Evolutionary conservation across 1,140 invertebrate genomes (phyloP).

Genomic region (Plectrocnemia conspersa): DNA sequence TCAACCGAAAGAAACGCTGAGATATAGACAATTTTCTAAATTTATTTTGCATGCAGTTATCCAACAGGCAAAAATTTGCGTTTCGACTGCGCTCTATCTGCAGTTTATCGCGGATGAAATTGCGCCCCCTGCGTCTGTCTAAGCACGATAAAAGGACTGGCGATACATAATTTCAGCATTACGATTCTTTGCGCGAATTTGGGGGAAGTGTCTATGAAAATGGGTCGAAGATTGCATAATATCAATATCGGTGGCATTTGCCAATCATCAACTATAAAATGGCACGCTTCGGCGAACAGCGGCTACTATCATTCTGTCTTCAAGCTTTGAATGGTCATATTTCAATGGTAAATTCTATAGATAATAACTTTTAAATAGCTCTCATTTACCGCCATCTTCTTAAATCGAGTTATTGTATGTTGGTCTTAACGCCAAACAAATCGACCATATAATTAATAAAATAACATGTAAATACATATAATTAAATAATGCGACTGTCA

Average conservation of each 20-base stretch:
- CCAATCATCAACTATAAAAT: slow-evolving; percentile 18
- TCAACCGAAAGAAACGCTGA: slow-evolving; percentile 1
- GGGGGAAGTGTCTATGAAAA: slow-evolving; percentile 9
- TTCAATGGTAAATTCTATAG: neutral
- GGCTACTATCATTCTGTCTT: slow-evolving; percentile 12
- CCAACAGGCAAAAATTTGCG: neutral
- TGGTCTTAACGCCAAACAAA: neutral
- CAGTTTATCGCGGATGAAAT: neutral
- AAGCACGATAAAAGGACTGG: neutral
- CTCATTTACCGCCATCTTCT: neutral
- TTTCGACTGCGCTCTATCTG: neutral
- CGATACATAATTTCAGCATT: slow-evolving; percentile 8
- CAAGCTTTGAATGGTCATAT: neutral
- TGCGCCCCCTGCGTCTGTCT: neutral
- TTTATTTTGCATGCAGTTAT: neutral
- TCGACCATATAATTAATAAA: neutral
- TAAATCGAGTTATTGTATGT: neutral
- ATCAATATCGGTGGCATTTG: slow-evolving; percentile 10
- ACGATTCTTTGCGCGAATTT: neutral
- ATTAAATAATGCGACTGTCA: neutral
- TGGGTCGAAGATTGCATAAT: slow-evolving; percentile 16
- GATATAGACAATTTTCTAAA: neutral
- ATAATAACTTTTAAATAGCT: neutral
- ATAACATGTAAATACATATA: neutral
- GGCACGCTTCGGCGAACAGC: slow-evolving; percentile 5